Evolutionary conservation across 2,797 vertebrate species (phyloP), one percentile per base, ranked within the genome.

Genomic region (Pyrrhura leucotis): DNA sequence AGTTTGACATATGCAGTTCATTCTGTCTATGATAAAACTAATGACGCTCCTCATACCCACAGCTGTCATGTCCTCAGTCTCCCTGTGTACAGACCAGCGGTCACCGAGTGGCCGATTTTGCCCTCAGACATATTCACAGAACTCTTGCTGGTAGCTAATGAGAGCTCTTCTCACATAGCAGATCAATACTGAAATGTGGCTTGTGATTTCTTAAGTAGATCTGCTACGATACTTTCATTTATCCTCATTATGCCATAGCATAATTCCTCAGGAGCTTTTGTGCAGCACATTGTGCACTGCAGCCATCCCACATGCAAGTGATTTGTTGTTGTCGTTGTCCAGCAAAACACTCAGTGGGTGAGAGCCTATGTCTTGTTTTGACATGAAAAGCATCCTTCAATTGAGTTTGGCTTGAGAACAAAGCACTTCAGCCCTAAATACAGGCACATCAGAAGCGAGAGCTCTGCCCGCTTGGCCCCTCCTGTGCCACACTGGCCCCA

Each of bases 401-500:
- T 73, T 74, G 40, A 42, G 29, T 63, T 63, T 93, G 90, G 76
- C 85, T 40, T 31, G 58, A 19, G 53, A 29, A 85, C 62, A 84
- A 67, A 90, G 56, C 53, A 25, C 39, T 93, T 29, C 66, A 77
- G 37, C 29, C 37, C 53, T 13, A 33, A 53, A 54, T 23, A 40
- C 74, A 53, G 58, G 42, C 0, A 0, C n/a, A 31, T 19, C 29
- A 69, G 35, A 73, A 67, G 51, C 21, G 22, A 72, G 40, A 2
- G 0, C 6, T 3, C 28, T 47, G 44, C 25, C 40, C 0, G 0
- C 58, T 22, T 6, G 3, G 23, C 40, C 26, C 37, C 37, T 48
- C 1, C 1, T 13, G 1, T 3, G 1, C n/a, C 3, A 10, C 44
- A 31, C 37, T 3, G 0, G 29, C 31, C 81, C 42, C 3, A 0